Percentiles rank a stretch among this genome's conserved stretches.
These are phyloP conservation scores for Allolobophora icterica DNA, from an alignment of 2,888 invertebrate species.

Conservation along the genomic window DNA sequence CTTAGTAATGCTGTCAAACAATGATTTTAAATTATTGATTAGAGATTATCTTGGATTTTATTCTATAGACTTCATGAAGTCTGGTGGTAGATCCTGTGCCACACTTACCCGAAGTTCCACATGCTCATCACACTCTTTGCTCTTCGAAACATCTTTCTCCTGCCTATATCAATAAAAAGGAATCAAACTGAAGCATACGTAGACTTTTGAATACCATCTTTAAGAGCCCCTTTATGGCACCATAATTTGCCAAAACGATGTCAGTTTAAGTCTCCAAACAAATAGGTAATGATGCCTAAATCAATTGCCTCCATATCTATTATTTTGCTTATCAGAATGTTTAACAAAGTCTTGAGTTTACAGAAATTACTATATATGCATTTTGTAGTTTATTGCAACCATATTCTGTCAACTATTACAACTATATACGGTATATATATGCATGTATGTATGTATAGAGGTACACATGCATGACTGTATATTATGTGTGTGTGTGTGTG, in stretches of 20 bases:
- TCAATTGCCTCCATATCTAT: too few species aligned
- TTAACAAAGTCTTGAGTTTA: neutral
- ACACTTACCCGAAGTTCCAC: constrained; percentile 17
- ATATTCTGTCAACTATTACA: neutral
- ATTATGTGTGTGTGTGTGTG: neutral
- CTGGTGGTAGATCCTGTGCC: neutral
- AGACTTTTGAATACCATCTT: neutral
- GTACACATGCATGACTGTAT: neutral
- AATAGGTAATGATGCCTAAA: neutral
- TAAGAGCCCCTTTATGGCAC: neutral
- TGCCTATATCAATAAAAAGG: neutral
- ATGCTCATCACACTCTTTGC: neutral
- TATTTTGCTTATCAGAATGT: neutral
- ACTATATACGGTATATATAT: neutral
- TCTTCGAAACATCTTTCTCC: neutral
- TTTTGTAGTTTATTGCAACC: neutral
- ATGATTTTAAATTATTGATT: neutral
- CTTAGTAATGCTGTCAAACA: neutral
- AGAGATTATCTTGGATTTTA: neutral
- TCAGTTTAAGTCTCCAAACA: neutral
- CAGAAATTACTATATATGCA: too few species aligned
- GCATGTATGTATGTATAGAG: neutral
- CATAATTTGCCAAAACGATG: neutral
- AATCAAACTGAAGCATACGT: neutral
- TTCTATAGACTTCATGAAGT: neutral